These are phyloP conservation scores for Notospermus geniculatus DNA, from an alignment of 1,140 invertebrate genomes.

Conservation along the genomic window DNA sequence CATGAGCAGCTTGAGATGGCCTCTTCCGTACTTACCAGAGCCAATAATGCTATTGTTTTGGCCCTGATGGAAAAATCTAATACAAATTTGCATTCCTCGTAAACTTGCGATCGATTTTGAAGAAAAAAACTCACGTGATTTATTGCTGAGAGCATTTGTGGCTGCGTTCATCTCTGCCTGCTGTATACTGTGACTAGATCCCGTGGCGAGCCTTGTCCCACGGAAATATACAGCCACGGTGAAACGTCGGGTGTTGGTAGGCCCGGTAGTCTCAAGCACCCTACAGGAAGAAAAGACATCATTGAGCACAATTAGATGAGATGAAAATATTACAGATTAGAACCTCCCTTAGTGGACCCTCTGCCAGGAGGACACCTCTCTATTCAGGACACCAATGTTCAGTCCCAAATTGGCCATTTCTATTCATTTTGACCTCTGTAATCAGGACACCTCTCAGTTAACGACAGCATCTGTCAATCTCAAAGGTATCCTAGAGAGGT, in stretches of 20 bases:
- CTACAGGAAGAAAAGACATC: slow-evolving; percentile 57
- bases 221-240: slow-evolving; percentile 97
- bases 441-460: too few relatives aligned
- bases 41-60: slow-evolving; percentile 14
- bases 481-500: too few relatives aligned
- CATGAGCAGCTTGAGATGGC: too few relatives aligned
- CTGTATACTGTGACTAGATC: slow-evolving; percentile 91
- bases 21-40: too few relatives aligned
- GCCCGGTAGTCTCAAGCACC: slow-evolving; percentile 92
- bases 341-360: too few relatives aligned
- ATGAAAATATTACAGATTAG: neutral
- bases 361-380: too few relatives aligned
- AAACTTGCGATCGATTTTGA: neutral
- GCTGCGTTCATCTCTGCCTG: slow-evolving; percentile 98
- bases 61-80: neutral
- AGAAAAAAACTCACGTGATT: slow-evolving; percentile 31
- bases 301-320: neutral
- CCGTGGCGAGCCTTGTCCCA: slow-evolving; percentile 81
- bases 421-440: too few relatives aligned
- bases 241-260: slow-evolving; percentile 93
- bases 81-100: neutral
- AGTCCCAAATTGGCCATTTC: too few relatives aligned
- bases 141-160: slow-evolving; percentile 74
- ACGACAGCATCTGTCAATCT: too few relatives aligned
- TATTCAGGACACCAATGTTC: too few relatives aligned